Evolutionary conservation across 2,888 invertebrate genomes (phyloP).

Genomic region (Notodonta ziczac): DNA sequence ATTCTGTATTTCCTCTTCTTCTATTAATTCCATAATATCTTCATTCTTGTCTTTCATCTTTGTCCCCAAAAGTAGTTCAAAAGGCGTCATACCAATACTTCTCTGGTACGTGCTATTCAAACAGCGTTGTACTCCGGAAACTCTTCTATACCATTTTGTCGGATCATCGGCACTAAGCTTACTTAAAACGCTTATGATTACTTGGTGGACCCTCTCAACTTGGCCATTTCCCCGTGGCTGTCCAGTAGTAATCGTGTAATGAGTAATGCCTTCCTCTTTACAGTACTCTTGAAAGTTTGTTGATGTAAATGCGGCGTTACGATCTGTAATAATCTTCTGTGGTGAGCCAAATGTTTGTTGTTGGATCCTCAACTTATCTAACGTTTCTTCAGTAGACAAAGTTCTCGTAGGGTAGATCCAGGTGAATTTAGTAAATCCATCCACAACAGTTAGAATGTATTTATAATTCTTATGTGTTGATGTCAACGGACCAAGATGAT

Average conservation of each 20-base stretch:
- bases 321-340: neutral
- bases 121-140: constrained; percentile 22
- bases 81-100: constrained; percentile 27
- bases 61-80: constrained; percentile 11
- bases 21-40: constrained; percentile 2
- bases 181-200: neutral
- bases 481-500: neutral
- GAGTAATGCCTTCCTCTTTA: neutral
- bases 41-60: constrained; percentile 8
- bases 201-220: neutral
- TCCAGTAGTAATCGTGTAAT: neutral
- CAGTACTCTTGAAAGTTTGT: neutral
- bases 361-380: neutral
- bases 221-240: neutral
- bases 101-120: constrained; percentile 34
- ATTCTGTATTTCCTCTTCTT: constrained; percentile 12
- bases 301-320: neutral
- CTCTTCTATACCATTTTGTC: constrained; percentile 3
- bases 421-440: neutral
- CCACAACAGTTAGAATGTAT: constrained; percentile 1
- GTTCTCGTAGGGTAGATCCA: neutral
- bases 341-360: neutral
- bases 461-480: neutral
- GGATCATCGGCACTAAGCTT: neutral
- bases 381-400: neutral